Evolutionary conservation across 2,888 invertebrate genomes (phyloP).

Genomic region (Drosophila austrosaltans): DNA sequence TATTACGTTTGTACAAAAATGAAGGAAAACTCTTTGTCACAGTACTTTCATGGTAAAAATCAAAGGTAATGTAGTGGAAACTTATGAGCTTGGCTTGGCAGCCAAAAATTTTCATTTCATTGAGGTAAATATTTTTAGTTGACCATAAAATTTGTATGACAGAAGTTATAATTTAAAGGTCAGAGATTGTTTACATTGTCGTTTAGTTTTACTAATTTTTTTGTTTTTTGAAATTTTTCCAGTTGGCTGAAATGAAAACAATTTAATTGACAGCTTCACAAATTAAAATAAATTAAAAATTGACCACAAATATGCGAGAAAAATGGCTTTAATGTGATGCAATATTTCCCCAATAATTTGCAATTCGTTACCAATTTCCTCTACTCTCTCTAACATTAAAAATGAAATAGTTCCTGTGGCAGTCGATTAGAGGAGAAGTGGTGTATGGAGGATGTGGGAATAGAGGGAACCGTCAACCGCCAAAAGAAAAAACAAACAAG

Average conservation of each 20-base stretch:
- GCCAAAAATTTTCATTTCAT: background rate
- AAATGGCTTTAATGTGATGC: background rate
- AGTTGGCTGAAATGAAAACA: slow-evolving; percentile 2
- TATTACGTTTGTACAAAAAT: too few relatives aligned
- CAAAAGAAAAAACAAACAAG: slow-evolving; percentile 3
- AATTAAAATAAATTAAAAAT: slow-evolving; percentile 6
- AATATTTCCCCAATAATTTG: too few relatives aligned
- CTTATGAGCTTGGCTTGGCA: background rate
- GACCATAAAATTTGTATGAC: background rate
- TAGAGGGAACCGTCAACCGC: background rate
- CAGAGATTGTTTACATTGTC: slow-evolving; percentile 2
- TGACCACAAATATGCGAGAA: background rate
- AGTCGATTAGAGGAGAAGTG: background rate
- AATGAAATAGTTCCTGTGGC: background rate
- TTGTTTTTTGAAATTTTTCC: background rate
- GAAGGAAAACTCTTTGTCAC: too few relatives aligned
- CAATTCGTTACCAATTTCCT: too few relatives aligned
- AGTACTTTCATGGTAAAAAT: background rate
- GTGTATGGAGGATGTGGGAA: background rate
- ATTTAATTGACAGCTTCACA: background rate
- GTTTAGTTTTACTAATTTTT: background rate
- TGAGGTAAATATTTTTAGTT: slow-evolving; percentile 3
- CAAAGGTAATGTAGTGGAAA: slow-evolving; percentile 4
- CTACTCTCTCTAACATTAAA: slow-evolving; percentile 2
- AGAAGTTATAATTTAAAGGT: slow-evolving; percentile 4